Conservation (phyloP, 1,140 invertebrate species). For the Bombus confusus region DNA sequence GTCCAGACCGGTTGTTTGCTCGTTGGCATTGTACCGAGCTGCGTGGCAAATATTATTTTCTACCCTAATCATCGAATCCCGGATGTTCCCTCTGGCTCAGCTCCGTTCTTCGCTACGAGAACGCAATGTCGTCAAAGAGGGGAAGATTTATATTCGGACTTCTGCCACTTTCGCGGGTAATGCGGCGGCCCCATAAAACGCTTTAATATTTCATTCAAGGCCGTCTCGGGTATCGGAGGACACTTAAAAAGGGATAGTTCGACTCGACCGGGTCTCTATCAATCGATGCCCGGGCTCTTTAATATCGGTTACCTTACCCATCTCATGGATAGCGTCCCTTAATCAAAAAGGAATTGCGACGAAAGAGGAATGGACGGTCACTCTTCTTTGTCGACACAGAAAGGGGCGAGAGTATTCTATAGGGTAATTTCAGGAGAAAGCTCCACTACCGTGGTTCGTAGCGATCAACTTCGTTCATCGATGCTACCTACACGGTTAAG, state of each 20-base stretch:
- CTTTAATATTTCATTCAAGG: slow-evolving; percentile 56
- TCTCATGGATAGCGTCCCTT: neutral
- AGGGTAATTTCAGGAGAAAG: slow-evolving; percentile 11
- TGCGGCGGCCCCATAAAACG: slow-evolving; percentile 43
- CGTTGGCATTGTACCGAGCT: slow-evolving; percentile 10
- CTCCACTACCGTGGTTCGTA: neutral
- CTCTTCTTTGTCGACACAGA: slow-evolving; percentile 1
- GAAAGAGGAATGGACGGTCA: neutral
- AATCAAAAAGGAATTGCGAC: slow-evolving; percentile 45
- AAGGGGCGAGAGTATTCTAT: slow-evolving; percentile 4
- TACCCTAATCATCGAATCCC: slow-evolving; percentile 27
- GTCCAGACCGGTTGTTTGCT: slow-evolving; percentile 17
- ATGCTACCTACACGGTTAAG: too few relatives aligned
- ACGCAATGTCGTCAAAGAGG: slow-evolving; percentile 4
- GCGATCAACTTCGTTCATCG: neutral
- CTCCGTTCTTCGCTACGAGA: too few relatives aligned
- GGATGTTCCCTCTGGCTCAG: slow-evolving; percentile 19
- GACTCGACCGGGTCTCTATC: slow-evolving; percentile 7
- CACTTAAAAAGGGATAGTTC: slow-evolving; percentile 43
- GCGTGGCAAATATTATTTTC: slow-evolving; percentile 35
- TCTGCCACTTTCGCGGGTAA: slow-evolving; percentile 60
- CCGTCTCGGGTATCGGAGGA: slow-evolving; percentile 13
- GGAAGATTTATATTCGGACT: slow-evolving; percentile 58
- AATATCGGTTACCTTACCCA: slow-evolving; percentile 43
- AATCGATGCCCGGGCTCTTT: slow-evolving; percentile 18